Evolutionary conservation across 2,888 invertebrate genomes (phyloP).

Genomic region (Xanthia togata): DNA sequence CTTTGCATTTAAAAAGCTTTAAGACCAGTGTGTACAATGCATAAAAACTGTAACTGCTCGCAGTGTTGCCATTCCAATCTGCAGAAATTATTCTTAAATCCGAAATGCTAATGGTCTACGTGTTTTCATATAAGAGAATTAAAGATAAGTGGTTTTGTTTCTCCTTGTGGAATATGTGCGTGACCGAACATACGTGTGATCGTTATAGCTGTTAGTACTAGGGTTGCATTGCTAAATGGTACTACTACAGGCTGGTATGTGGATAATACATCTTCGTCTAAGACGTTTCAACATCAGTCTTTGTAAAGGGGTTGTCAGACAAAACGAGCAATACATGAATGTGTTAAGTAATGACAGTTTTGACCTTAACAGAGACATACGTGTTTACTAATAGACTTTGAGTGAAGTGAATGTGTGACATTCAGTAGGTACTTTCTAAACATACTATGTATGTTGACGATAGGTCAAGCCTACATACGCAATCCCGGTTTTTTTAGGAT

Average conservation of each 20-base stretch:
- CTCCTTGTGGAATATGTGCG: constrained; percentile 26
- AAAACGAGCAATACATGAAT: constrained; percentile 19
- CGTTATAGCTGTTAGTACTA: constrained; percentile 17
- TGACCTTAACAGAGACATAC: constrained; percentile 39
- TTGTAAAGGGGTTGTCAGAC: constrained; percentile 33
- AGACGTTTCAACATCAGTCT: constrained; percentile 37
- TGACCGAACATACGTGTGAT: constrained; percentile 40
- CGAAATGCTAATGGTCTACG: constrained; percentile 20
- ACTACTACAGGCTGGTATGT: neutral
- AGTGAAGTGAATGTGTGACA: constrained; percentile 46
- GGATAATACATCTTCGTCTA: constrained; percentile 47
- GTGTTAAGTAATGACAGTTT: constrained; percentile 36
- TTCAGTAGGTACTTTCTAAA: constrained; percentile 29
- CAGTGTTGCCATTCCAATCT: constrained; percentile 32
- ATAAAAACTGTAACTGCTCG: constrained; percentile 28
- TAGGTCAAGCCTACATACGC: constrained; percentile 28
- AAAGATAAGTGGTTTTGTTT: constrained; percentile 22
- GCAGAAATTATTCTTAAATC: constrained; percentile 37
- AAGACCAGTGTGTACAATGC: constrained; percentile 12
- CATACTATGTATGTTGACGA: neutral
- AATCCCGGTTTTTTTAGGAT: neutral
- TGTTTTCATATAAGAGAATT: constrained; percentile 42
- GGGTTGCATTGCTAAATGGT: constrained; percentile 35
- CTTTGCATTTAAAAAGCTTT: constrained; percentile 23
- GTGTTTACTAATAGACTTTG: constrained; percentile 22